phyloP scores from a whole-genome alignment of 1,140 invertebrate species.

The Cecropterus lyciades region DNA sequence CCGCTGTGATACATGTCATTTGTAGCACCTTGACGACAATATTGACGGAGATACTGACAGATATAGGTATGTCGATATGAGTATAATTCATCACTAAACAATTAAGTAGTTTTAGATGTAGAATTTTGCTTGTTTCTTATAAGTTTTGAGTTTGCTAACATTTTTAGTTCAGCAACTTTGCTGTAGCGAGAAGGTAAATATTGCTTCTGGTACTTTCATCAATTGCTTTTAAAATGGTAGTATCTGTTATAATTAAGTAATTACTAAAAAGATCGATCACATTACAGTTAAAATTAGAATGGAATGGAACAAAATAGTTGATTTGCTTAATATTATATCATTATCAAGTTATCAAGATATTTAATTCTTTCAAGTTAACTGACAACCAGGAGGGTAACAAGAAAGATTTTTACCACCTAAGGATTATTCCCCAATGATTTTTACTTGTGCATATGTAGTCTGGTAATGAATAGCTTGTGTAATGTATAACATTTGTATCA shows the following conservation, averaged over 20 bases:
- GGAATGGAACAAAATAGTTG: too few relatives aligned
- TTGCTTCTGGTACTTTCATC: conserved; percentile 18
- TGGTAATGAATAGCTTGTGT: too few relatives aligned
- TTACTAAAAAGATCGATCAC: background rate
- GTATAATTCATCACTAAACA: conserved; percentile 25
- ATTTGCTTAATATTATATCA: too few relatives aligned
- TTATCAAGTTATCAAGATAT: too few relatives aligned
- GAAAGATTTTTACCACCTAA: too few relatives aligned
- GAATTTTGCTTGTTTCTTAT: conserved; percentile 43
- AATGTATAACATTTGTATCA: too few relatives aligned
- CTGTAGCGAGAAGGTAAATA: background rate
- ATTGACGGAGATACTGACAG: conserved; percentile 9
- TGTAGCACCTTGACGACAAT: conserved; percentile 16
- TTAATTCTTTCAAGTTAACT: too few relatives aligned
- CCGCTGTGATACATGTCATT: conserved; percentile 50
- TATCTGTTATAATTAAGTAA: background rate
- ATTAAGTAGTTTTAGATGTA: conserved; percentile 1
- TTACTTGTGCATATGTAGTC: too few relatives aligned
- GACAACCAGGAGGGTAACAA: too few relatives aligned
- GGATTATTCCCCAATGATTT: too few relatives aligned
- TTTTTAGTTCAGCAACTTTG: conserved; percentile 8
- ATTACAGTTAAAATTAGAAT: too few relatives aligned
- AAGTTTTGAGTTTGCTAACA: conserved; percentile 14
- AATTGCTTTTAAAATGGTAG: background rate
- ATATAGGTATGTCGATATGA: conserved; percentile 22